These are phyloP conservation scores for Tangara arthus DNA, from an alignment of 2,797 vertebrate species.

Conservation along the genomic window DNA sequence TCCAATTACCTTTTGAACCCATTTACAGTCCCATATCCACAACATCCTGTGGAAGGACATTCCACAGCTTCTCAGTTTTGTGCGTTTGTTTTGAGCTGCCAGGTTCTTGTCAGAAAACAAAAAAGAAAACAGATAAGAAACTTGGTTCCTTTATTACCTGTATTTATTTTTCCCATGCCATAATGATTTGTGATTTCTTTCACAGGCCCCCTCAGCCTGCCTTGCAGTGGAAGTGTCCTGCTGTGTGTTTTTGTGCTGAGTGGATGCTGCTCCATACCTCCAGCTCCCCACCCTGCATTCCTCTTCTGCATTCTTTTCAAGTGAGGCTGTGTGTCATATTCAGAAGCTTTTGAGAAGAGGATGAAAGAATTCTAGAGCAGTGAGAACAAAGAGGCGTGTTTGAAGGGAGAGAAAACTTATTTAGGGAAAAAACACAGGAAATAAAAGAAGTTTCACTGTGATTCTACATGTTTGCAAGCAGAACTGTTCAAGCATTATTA, in stretches of 20 bases:
- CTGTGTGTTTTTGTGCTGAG: not conserved
- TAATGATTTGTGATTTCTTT: not conserved
- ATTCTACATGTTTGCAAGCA: not conserved
- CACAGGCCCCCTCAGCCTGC: not conserved
- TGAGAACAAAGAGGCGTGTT: not conserved
- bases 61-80: constrained; percentile 15
- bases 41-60: constrained; percentile 57
- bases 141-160: not conserved
- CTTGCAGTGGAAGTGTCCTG: not conserved
- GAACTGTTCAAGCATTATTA: not conserved
- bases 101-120: not conserved
- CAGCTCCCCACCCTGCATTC: not conserved
- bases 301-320: not conserved
- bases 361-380: not conserved
- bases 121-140: not conserved
- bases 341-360: not conserved
- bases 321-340: not conserved
- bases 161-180: not conserved
- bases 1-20: constrained; percentile 32
- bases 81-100: not conserved
- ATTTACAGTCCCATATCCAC: not conserved
- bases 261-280: not conserved
- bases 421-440: not conserved
- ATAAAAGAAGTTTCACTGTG: not conserved
- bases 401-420: not conserved